Conservation (phyloP, 1,140 invertebrate genomes). For the Micrasema longulum region DNA sequence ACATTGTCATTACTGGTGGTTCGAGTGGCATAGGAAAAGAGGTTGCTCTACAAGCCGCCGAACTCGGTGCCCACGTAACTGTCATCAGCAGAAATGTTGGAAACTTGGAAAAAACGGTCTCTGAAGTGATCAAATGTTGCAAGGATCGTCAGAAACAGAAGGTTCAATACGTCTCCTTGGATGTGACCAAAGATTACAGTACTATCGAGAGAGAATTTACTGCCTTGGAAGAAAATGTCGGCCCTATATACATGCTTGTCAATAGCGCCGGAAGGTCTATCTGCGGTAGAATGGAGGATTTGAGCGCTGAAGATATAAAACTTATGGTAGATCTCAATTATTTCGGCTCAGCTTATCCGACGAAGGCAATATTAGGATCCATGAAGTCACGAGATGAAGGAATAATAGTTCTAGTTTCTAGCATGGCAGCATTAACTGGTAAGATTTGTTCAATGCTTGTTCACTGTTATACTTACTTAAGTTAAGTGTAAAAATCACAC, state of each 20-base stretch:
- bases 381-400: slow-evolving; percentile 81
- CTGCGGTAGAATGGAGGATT: slow-evolving; percentile 86
- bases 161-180: slow-evolving; percentile 78
- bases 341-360: slow-evolving; percentile 78
- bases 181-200: slow-evolving; percentile 78
- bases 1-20: slow-evolving; percentile 89
- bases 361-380: slow-evolving; percentile 74
- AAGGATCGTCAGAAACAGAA: slow-evolving; percentile 55
- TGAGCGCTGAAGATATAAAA: slow-evolving; percentile 77
- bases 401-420: slow-evolving; percentile 87
- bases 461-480: too few relatives aligned
- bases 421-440: slow-evolving; percentile 91
- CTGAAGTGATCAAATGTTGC: slow-evolving; percentile 68
- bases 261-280: slow-evolving; percentile 92
- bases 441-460: too few relatives aligned
- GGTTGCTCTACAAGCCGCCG: slow-evolving; percentile 81
- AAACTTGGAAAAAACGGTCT: slow-evolving; percentile 74
- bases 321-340: slow-evolving; percentile 80
- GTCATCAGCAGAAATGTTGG: slow-evolving; percentile 85
- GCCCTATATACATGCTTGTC: slow-evolving; percentile 88
- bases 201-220: slow-evolving; percentile 74
- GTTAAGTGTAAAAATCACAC: too few relatives aligned
- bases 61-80: slow-evolving; percentile 87
- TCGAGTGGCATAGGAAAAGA: slow-evolving; percentile 95
- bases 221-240: slow-evolving; percentile 67